These are phyloP conservation scores for Urosaurus nigricauda DNA, from an alignment of 2,797 vertebrate genomes.

Conservation along the genomic window DNA sequence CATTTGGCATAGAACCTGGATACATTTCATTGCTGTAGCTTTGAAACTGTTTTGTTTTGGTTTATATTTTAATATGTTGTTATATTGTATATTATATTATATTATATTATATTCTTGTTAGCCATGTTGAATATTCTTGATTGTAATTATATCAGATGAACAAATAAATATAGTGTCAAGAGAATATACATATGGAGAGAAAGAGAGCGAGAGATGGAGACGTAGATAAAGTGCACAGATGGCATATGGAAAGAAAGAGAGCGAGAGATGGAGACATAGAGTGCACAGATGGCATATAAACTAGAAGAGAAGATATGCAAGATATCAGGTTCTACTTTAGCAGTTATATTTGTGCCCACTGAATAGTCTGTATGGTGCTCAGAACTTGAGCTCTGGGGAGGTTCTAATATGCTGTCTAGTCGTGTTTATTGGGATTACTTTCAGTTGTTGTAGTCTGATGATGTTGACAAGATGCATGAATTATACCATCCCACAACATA, in stretches of 20 bases:
- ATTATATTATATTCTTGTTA: background rate
- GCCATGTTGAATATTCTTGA: background rate
- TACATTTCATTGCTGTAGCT: background rate
- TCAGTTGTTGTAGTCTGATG: too few species aligned
- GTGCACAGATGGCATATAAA: too few species aligned
- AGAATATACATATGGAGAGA: background rate
- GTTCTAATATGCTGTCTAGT: too few species aligned
- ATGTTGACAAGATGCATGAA: too few species aligned
- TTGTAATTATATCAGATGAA: too few species aligned
- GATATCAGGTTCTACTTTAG: background rate
- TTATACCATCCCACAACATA: too few species aligned
- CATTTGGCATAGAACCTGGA: background rate
- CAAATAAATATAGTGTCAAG: background rate
- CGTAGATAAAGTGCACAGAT: too few species aligned
- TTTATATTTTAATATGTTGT: background rate
- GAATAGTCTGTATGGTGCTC: background rate
- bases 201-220: too few species aligned
- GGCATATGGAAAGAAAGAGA: background rate
- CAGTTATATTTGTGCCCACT: background rate
- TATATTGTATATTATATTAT: background rate
- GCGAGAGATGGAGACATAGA: too few species aligned
- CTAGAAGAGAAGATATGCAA: background rate
- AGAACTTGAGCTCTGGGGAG: background rate
- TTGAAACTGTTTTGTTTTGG: background rate
- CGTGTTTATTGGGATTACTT: too few species aligned